Base-by-base conservation (phyloP, 2,888 invertebrate species). In the Agrochola lychnidis region DNA sequence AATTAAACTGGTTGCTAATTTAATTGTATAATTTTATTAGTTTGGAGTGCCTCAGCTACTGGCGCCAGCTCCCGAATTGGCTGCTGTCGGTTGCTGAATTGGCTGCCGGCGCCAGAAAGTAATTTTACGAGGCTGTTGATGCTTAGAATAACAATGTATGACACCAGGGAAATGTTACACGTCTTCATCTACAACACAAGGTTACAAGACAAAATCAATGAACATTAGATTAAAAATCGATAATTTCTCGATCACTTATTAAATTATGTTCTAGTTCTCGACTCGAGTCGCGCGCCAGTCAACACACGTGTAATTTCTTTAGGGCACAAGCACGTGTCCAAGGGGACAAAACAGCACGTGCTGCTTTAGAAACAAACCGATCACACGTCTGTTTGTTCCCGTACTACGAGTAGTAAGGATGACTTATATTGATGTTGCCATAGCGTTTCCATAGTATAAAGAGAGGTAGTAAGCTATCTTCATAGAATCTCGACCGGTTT, bases 181-280 rank as follows among this genome's bases (percentile, higher is more conserved):
- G 19, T 10, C 36, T 36, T 36, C 36, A 36, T 4, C 16, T 48
- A 30, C 1, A 73, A 19, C 6, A 30, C 40, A 51, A 48, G 66
- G 40, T 42, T 36, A 16, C 22, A 57, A 48, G 22, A 66, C 2
- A 51, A 62, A 76, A 62, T 25, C 61, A 45, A 61, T 42, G 25
- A 12, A 45, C 14, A 69, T 45, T 64, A 22, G 19, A 72, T 78
- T 59, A 57, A 25, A 45, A 22, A 36, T 72, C 25, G 57, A 57
- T 57, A 57, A 78, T 78, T 80, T 51, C 53, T 62, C 40, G 12
- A 71, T 22, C 62, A 51, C 48, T 80, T 73, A 80, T 78, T 80
- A 16, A 80, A 80, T 78, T 72, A 80, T 30, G 57, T 30, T 42
- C 56, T 22, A 42, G 72, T 79, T 42, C 14, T 56, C 45, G 53